phyloP scores from a whole-genome alignment of 2,888 invertebrate genomes.

The Lamproptera curius region DNA sequence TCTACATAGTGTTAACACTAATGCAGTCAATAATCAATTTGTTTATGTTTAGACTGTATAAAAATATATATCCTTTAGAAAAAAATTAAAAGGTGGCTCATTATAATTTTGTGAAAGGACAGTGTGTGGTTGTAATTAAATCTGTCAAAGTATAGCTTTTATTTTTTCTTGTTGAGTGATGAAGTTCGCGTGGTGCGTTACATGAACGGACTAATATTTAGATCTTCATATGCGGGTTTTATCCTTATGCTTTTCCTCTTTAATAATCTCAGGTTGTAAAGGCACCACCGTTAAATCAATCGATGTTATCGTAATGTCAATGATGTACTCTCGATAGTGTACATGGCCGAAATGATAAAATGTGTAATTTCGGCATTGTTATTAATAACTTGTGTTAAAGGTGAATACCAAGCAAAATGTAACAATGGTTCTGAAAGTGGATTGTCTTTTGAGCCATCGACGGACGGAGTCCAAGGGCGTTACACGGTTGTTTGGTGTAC shows the following conservation, averaged over 20 bases:
- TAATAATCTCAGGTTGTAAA: constrained; percentile 1
- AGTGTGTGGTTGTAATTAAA: not conserved
- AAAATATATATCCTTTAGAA: no score
- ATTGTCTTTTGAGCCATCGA: constrained; percentile 33
- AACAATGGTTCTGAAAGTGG: constrained; percentile 25
- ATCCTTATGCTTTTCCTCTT: constrained; percentile 8
- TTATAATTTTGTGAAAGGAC: constrained; percentile 3
- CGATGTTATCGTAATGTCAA: constrained; percentile 1
- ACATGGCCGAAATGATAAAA: constrained; percentile 31
- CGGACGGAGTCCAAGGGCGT: constrained; percentile 39
- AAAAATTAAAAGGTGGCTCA: no score
- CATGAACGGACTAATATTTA: not conserved
- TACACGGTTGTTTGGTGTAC: constrained; percentile 47
- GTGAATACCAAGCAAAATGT: constrained; percentile 33
- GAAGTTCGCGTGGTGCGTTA: not conserved
- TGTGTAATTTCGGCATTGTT: constrained; percentile 33
- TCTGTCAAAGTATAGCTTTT: not conserved
- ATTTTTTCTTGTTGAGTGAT: not conserved
- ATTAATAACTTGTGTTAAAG: constrained; percentile 23
- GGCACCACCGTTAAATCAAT: no score
- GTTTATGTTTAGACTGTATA: no score
- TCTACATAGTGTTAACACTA: no score
- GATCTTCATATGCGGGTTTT: not conserved
- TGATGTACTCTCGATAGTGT: constrained; percentile 11
- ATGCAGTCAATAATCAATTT: no score